Conservation (phyloP, 2,797 vertebrate species). For the Lateolabrax maculatus region DNA sequence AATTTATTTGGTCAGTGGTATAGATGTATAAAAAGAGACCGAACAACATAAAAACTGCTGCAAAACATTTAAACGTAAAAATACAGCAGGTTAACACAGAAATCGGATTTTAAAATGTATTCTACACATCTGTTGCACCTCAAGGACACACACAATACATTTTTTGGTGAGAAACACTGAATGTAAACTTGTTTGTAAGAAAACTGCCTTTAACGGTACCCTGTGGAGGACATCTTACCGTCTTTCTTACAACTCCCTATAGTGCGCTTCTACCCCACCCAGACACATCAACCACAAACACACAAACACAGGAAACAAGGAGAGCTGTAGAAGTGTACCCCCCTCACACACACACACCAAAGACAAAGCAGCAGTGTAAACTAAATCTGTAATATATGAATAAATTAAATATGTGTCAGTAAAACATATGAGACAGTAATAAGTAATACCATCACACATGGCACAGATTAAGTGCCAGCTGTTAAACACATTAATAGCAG, state of each 20-base stretch:
- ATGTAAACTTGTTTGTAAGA: constrained; percentile 18
- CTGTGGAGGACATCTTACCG: not conserved
- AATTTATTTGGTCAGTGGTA: not conserved
- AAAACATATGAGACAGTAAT: constrained; percentile 37
- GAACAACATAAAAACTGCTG: not conserved
- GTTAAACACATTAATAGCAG: constrained; percentile 48
- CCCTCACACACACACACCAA: not conserved
- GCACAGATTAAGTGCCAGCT: constrained; percentile 46
- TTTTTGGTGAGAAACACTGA: not conserved
- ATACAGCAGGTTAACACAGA: not conserved
- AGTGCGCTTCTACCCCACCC: constrained; percentile 2
- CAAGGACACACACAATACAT: not conserved
- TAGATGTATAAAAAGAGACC: not conserved
- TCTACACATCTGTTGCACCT: not conserved
- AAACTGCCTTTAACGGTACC: constrained; percentile 20
- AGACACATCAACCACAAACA: constrained; percentile 15
- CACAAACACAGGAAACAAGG: constrained; percentile 3
- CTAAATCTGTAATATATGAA: constrained; percentile 36
- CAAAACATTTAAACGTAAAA: not conserved
- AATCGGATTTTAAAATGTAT: not conserved
- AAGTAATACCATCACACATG: constrained; percentile 43
- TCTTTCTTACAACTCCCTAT: not conserved
- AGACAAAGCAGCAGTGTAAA: constrained; percentile 8
- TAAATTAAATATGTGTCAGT: constrained; percentile 50
- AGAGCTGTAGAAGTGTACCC: constrained; percentile 10